Percentiles rank a stretch among this genome's conserved stretches.
phyloP scores from a whole-genome alignment of 2,888 invertebrate genomes.

The Callyntrura sp. region DNA sequence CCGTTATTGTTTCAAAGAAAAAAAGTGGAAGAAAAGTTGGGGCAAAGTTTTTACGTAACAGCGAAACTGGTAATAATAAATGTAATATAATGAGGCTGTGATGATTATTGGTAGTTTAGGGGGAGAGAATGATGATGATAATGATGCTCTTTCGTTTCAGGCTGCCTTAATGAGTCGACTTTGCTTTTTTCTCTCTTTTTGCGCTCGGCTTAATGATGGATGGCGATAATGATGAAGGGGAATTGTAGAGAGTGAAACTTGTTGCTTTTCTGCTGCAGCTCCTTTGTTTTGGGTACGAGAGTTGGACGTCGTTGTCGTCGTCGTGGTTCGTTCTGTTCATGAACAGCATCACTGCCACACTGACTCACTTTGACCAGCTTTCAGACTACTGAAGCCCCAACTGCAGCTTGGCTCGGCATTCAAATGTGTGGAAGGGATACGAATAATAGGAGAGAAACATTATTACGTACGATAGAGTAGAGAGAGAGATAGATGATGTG shows the following conservation, averaged over 20 bases:
- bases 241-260: constrained; percentile 55
- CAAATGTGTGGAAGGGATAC: background rate
- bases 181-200: background rate
- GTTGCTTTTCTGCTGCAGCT: constrained; percentile 4
- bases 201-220: too few relatives aligned
- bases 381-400: background rate
- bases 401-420: background rate
- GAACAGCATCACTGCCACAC: constrained; percentile 63
- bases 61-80: background rate
- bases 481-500: too few relatives aligned
- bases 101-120: background rate
- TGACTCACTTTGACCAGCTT: constrained; percentile 53
- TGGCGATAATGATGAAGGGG: too few relatives aligned
- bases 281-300: background rate
- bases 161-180: constrained; percentile 2
- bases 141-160: constrained; percentile 17
- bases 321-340: constrained; percentile 35
- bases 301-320: background rate
- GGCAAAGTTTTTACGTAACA: background rate
- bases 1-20: too few relatives aligned
- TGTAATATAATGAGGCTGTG: background rate
- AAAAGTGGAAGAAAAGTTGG: too few relatives aligned
- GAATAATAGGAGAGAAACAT: too few relatives aligned
- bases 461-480: too few relatives aligned
- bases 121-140: background rate